Evolutionary conservation across 64 coral and sea anemone species (phyloP), one percentile per base, ranked within the genome.

Genomic region (Astreopora myriophthalma): DNA sequence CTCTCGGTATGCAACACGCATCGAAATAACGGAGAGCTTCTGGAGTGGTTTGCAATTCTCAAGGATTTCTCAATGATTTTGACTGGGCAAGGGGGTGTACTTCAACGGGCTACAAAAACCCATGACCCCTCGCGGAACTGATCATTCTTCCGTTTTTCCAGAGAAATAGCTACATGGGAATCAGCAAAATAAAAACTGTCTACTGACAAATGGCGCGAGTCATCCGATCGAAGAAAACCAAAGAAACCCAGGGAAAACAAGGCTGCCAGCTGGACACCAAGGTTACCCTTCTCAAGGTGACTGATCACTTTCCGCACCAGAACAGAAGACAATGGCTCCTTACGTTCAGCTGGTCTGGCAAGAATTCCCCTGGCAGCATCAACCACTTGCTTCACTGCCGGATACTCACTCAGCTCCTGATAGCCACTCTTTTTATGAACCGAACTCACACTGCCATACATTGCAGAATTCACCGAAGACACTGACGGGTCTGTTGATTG

Each of bases 71-170:
- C 84, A 3, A 37, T 1, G 27, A 87, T 34, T 51, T 31, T 37
- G 25, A 87, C 84, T 1, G 84, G 84, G 42, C 42, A 72, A n/a
- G 20, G 71, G 40, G 84, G 28, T 10, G 24, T 49, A 68, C 29
- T 71, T 25, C 84, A 46, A 29, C 68, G 35, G n/a, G 84, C 84
- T 29, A 87, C 70, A 87, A 87, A 87, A 51, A 87, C 84, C 84
- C 84, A 87, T 30, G 86, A 88, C 27, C 86, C 86, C 42, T 90
- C 75, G 3, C 75, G 61, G 66, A 93, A 93, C 73, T 93, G 91
- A 48, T 86, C 91, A 29, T 93, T 86, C 72, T 93, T 87, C 29
- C 73, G 71, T 35, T 87, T 74, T 7, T 93, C 91, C 37, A n/a
- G 85, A 23, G 64, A 93, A 93, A 19, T 67, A 34, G 81, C 91